phyloP scores from a whole-genome alignment of 53 echinoderm and acorn worm genomes.

The Holothuria leucospilota region DNA sequence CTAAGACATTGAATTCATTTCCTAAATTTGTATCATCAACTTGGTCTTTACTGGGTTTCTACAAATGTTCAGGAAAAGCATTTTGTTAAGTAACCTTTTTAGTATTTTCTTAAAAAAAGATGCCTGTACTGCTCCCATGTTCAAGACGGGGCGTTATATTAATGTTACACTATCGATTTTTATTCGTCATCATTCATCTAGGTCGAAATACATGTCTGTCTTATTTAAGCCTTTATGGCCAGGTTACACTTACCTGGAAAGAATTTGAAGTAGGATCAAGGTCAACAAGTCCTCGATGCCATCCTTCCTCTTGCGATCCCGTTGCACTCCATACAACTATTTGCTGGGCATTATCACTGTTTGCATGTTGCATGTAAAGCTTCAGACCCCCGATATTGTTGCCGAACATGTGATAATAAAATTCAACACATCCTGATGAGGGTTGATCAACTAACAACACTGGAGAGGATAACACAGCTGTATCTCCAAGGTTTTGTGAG shows the following conservation, averaged over 20 bases:
- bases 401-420: constrained; percentile 71
- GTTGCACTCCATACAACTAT: background rate
- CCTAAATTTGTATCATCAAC: too few relatives aligned
- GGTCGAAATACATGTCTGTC: too few relatives aligned
- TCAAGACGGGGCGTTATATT: too few relatives aligned
- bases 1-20: too few relatives aligned
- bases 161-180: too few relatives aligned
- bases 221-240: too few relatives aligned
- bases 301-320: background rate
- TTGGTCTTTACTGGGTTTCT: too few relatives aligned
- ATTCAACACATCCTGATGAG: constrained; percentile 42
- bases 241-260: background rate
- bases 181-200: too few relatives aligned
- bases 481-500: background rate
- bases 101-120: too few relatives aligned
- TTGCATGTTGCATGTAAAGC: background rate
- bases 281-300: constrained; percentile 23
- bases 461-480: constrained; percentile 26
- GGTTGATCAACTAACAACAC: background rate
- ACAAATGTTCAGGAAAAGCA: too few relatives aligned
- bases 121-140: too few relatives aligned
- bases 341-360: background rate
- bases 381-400: constrained; percentile 49
- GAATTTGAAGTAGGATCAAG: background rate
- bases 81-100: too few relatives aligned